Evolutionary conservation across 37 sponge, comb jelly and placozoan genomes (phyloP), one percentile per base, ranked within the genome.

Genomic region (Mnemiopsis leidyi): DNA sequence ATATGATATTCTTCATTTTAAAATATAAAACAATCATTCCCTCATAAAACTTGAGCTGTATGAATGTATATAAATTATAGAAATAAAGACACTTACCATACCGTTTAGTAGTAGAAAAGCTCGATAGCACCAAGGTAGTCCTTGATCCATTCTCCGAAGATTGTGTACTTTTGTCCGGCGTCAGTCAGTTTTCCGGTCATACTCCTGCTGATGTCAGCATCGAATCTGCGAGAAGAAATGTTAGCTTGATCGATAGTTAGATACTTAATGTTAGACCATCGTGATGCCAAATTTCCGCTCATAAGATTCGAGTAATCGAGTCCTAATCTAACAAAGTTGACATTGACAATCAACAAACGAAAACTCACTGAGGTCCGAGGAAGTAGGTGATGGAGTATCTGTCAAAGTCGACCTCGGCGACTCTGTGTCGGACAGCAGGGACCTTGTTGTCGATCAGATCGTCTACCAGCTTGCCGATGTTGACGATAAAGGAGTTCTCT

Each of bases 141-240:
- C 90, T 40, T 85, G 61, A 85, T 85, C 90, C 90, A 85, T 40
- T 85, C 90, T 40, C 90, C 90, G 61, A 85, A 85, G 40, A 85
- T 85, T 13, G 24, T 85, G 90, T 85, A 85, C 3, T 40, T 38
- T n/a, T 23, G 61, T 16, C 90, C 90, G 2, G 90, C 90, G 23
- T 40, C 61, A n/a, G 90, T 85, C 29, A 37, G 90, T 85, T 40
- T 23, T 13, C 90, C 90, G 29, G 25, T 38, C 90, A 85, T 18
- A 26, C 61, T 85, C 23, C 61, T 37, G 61, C 90, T 40, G n/a
- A 85, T 40, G 48, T 85, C 90, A 85, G 90, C 90, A 39, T 85
- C 90, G 30, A 85, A 85, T 33, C 90, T 85, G 90, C 3, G 3
- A 48, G 61, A 18, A 71, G n/a, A n/a, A n/a, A n/a, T n/a, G n/a